Evolutionary conservation across 2,113 vertebrate genomes (phyloP).

Genomic region (Sylvia atricapilla): DNA sequence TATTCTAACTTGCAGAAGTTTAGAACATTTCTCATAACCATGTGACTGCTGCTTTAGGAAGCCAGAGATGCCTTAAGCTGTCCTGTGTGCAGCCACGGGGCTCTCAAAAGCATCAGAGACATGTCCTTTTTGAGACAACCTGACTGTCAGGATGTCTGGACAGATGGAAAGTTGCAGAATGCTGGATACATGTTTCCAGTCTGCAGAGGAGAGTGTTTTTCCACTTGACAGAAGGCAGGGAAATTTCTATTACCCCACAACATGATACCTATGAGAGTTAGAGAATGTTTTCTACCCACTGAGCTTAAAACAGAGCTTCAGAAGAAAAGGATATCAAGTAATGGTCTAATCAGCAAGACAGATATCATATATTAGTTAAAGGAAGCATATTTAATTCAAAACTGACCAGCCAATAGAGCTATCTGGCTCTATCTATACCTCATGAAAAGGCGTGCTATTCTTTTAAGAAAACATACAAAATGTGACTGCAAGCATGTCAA

Average conservation of each 20-base stretch:
- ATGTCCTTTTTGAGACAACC: background rate
- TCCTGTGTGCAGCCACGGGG: fast-evolving
- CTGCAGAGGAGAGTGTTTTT: background rate
- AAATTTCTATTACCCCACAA: background rate
- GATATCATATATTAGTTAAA: background rate
- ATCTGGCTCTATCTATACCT: background rate
- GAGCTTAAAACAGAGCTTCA: background rate
- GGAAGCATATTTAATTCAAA: background rate
- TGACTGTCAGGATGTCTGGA: background rate
- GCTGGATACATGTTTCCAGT: background rate
- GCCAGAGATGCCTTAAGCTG: background rate
- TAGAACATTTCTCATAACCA: background rate
- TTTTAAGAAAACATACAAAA: background rate
- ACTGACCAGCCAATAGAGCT: background rate
- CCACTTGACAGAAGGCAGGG: background rate
- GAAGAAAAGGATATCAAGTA: background rate
- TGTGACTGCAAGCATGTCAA: background rate
- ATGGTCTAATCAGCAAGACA: background rate
- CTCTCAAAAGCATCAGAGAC: background rate
- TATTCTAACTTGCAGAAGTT: background rate
- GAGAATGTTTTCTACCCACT: background rate
- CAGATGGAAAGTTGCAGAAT: background rate
- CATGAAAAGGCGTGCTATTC: background rate
- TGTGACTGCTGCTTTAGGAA: background rate
- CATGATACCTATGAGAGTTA: fast-evolving